Percentiles rank a stretch among this genome's conserved stretches.
These are phyloP conservation scores for Ashinkailepas kermadecensis DNA, from an alignment of 2,888 invertebrate genomes.

Conservation along the genomic window DNA sequence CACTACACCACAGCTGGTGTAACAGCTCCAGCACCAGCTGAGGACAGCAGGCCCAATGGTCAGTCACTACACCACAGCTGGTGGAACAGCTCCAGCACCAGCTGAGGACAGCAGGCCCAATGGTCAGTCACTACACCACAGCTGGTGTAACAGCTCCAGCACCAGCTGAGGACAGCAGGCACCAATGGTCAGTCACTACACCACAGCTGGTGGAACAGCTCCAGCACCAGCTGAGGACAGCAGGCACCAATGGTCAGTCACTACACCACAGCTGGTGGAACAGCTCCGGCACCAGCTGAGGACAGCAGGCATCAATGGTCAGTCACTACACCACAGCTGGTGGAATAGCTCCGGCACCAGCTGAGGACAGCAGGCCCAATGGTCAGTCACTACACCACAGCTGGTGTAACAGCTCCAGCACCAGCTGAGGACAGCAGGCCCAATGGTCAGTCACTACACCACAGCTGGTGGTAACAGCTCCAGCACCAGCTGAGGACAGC, in stretches of 20 bases:
- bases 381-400: conserved; percentile 50
- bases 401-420: conserved; percentile 48
- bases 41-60: too few species aligned
- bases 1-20: conserved; percentile 46
- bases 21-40: conserved; percentile 49
- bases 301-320: conserved; percentile 43
- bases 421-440: too few species aligned
- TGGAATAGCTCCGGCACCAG: conserved; percentile 49
- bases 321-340: conserved; percentile 50
- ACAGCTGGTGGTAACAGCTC: too few species aligned
- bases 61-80: too few species aligned
- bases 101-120: conserved; percentile 39
- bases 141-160: conserved; percentile 47
- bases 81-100: too few species aligned
- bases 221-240: conserved; percentile 46
- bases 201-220: conserved; percentile 49
- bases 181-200: conserved; percentile 50
- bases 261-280: too few species aligned
- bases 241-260: too few species aligned
- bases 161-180: conserved; percentile 43
- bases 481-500: too few species aligned
- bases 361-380: conserved; percentile 42
- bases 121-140: conserved; percentile 50
- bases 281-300: too few species aligned
- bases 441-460: too few species aligned